Evolutionary conservation across 2,888 invertebrate species (phyloP).

Genomic region (Rhamnusium bicolor): DNA sequence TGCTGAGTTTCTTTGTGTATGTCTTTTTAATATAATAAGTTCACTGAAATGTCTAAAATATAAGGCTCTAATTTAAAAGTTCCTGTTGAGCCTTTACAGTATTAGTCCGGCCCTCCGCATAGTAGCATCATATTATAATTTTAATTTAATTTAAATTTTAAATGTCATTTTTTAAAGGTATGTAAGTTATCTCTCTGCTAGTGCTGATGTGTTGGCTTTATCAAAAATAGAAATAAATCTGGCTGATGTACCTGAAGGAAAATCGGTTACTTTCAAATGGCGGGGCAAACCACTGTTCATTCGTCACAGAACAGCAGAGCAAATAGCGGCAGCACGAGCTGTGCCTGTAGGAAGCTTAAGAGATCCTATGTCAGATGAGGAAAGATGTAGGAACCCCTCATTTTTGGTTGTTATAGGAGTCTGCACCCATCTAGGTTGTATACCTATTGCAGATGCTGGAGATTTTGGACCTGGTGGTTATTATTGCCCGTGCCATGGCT

Average conservation of each 20-base stretch:
- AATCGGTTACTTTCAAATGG: constrained; percentile 82
- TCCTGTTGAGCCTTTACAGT: too few relatives aligned
- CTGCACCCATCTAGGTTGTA: constrained; percentile 88
- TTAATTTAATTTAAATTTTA: neutral
- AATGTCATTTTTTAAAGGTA: constrained; percentile 67
- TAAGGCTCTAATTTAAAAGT: too few relatives aligned
- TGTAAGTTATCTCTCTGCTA: constrained; percentile 76
- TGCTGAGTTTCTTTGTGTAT: too few relatives aligned
- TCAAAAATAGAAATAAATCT: constrained; percentile 86
- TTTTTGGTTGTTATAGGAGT: constrained; percentile 88
- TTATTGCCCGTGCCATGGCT: constrained; percentile 90
- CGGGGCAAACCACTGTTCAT: constrained; percentile 85
- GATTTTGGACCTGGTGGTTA: constrained; percentile 80
- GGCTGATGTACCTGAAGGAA: constrained; percentile 79
- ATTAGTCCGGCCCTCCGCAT: too few relatives aligned
- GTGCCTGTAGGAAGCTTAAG: constrained; percentile 78
- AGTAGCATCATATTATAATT: neutral
- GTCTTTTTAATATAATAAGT: too few relatives aligned
- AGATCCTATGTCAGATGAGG: constrained; percentile 74
- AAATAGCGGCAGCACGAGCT: constrained; percentile 77
- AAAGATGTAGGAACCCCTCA: constrained; percentile 73
- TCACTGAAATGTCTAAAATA: too few relatives aligned
- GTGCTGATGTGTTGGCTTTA: constrained; percentile 83
- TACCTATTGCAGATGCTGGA: constrained; percentile 82
- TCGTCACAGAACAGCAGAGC: constrained; percentile 78